Percentiles rank a stretch among this genome's conserved stretches.
Evolutionary conservation across 2,888 invertebrate genomes (phyloP).

Genomic region (Troides oblongomaculatus): DNA sequence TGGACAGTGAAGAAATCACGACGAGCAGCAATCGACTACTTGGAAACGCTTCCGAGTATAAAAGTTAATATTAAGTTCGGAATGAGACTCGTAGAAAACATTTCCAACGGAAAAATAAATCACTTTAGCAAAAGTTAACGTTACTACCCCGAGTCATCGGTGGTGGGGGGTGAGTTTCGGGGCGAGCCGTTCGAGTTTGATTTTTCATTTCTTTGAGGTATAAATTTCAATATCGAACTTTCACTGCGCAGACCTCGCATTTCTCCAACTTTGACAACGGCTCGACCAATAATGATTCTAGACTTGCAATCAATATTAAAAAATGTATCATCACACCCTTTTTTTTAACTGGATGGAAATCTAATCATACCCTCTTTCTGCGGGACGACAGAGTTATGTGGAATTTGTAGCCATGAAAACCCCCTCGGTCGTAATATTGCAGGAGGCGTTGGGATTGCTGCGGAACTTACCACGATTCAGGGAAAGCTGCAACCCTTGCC

Average conservation of each 20-base stretch:
- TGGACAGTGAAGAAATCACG: constrained; percentile 38
- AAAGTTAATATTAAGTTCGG: constrained; percentile 28
- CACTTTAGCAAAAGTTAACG: constrained; percentile 62
- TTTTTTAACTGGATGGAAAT: no score
- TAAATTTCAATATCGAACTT: constrained; percentile 76
- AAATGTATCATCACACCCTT: no score
- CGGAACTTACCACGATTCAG: no score
- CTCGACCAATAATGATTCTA: background rate
- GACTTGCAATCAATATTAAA: background rate
- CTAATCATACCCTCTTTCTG: no score
- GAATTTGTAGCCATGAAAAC: no score
- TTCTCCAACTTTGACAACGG: constrained; percentile 25
- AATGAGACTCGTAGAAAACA: constrained; percentile 44
- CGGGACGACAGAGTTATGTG: no score
- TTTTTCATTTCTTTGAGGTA: constrained; percentile 66
- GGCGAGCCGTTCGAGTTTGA: constrained; percentile 64
- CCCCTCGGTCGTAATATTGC: no score
- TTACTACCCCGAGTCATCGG: constrained; percentile 61
- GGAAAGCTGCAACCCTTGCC: no score
- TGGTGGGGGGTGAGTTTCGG: constrained; percentile 68
- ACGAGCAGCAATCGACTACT: constrained; percentile 54
- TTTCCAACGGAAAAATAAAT: constrained; percentile 72
- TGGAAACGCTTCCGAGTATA: constrained; percentile 43
- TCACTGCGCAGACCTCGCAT: constrained; percentile 50
- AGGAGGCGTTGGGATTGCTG: no score